phyloP scores from a whole-genome alignment of 2,888 invertebrate genomes.

The Caprella mutica region DNA sequence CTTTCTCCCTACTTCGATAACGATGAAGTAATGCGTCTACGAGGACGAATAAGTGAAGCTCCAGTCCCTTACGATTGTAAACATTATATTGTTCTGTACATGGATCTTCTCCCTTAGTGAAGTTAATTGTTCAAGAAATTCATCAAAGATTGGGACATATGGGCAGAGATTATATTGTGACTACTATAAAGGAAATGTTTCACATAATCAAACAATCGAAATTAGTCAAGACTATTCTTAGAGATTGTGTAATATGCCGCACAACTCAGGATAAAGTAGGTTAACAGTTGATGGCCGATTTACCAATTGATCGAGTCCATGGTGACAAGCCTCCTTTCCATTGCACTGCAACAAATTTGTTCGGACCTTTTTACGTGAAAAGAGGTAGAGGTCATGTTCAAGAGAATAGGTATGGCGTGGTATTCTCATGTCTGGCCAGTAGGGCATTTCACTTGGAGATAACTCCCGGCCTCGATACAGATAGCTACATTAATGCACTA shows the following conservation, averaged over 20 bases:
- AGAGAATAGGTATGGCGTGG: background rate
- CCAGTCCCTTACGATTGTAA: too few species aligned
- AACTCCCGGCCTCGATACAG: background rate
- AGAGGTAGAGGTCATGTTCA: background rate
- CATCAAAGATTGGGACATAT: too few species aligned
- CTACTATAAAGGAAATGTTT: too few species aligned
- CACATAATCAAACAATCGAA: too few species aligned
- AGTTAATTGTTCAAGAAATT: too few species aligned
- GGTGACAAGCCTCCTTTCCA: background rate
- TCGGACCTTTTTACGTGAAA: background rate
- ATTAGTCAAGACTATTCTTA: too few species aligned
- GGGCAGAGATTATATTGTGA: too few species aligned
- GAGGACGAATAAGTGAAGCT: too few species aligned
- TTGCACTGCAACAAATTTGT: background rate
- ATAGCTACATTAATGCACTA: background rate
- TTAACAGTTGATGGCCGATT: conserved; percentile 8
- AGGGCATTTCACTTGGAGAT: background rate
- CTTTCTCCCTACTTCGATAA: too few species aligned
- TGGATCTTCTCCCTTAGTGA: too few species aligned
- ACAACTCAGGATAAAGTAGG: background rate
- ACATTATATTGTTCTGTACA: too few species aligned
- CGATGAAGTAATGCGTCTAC: too few species aligned
- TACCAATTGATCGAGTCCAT: background rate
- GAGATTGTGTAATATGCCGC: background rate
- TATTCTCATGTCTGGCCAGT: background rate